phyloP scores from a whole-genome alignment of 2,888 invertebrate species.

The Caenorhabditis parvicauda region DNA sequence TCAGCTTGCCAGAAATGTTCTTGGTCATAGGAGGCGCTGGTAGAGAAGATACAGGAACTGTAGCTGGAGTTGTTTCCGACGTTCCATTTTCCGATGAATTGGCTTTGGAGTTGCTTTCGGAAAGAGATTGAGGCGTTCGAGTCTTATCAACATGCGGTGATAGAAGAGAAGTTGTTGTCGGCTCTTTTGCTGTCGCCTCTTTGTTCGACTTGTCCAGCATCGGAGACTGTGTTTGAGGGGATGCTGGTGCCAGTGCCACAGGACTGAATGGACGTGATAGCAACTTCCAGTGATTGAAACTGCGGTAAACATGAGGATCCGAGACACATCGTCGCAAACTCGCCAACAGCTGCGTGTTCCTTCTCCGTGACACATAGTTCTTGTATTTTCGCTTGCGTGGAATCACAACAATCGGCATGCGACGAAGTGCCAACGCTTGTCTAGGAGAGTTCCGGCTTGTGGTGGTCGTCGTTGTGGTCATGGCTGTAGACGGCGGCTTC shows the following conservation, averaged over 20 bases:
- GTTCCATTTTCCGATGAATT: neutral
- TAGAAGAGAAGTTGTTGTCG: slow-evolving; percentile 4
- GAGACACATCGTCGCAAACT: slow-evolving; percentile 51
- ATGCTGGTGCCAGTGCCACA: slow-evolving; percentile 14
- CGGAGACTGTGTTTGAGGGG: slow-evolving; percentile 17
- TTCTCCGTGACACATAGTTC: slow-evolving; percentile 56
- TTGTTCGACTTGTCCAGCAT: neutral
- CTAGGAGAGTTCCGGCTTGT: too few relatives aligned
- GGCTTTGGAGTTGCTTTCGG: neutral
- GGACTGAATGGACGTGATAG: slow-evolving; percentile 37
- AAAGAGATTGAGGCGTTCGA: neutral
- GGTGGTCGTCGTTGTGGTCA: too few relatives aligned
- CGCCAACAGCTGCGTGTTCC: slow-evolving; percentile 53
- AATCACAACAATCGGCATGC: slow-evolving; percentile 58
- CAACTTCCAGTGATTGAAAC: slow-evolving; percentile 54
- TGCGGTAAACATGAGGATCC: slow-evolving; percentile 56
- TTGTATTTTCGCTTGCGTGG: slow-evolving; percentile 59
- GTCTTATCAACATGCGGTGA: slow-evolving; percentile 14
- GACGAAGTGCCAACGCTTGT: slow-evolving; percentile 40
- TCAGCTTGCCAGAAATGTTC: slow-evolving; percentile 38
- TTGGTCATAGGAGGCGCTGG: slow-evolving; percentile 13
- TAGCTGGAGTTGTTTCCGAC: neutral
- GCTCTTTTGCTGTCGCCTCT: neutral
- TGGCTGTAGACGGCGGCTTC: too few relatives aligned
- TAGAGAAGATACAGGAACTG: neutral